Evolutionary conservation across 2,797 vertebrate species (phyloP).

Genomic region (Lepidocolaptes lacrymiger): DNA sequence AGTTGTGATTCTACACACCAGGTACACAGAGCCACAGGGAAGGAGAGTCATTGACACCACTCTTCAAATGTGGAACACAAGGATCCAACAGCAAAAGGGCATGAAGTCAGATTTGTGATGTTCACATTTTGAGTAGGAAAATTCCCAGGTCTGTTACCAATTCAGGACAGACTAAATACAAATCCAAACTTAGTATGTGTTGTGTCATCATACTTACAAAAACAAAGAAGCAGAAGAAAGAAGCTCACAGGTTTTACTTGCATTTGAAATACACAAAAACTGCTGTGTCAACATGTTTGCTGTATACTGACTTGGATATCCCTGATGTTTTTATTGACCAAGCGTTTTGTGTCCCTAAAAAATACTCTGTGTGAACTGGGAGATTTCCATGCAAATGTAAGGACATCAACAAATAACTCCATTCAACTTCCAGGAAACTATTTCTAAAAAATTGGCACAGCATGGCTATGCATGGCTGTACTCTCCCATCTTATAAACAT

Average conservation of each 20-base stretch:
- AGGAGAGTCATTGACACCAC: neutral
- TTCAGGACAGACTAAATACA: neutral
- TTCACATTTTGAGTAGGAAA: neutral
- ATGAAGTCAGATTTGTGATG: accelerated
- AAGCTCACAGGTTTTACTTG: neutral
- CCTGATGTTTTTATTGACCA: neutral
- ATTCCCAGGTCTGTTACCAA: neutral
- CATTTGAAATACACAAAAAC: neutral
- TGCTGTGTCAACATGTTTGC: neutral
- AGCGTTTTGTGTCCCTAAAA: neutral
- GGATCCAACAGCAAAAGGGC: neutral
- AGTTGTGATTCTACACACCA: neutral
- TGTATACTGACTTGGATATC: neutral
- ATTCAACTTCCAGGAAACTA: neutral
- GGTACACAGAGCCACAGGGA: neutral
- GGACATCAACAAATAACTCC: neutral
- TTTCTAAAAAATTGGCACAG: neutral
- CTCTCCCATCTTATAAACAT: neutral
- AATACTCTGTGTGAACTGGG: neutral
- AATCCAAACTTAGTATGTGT: neutral
- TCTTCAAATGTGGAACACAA: neutral
- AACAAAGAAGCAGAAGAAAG: neutral
- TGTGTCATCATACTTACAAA: neutral
- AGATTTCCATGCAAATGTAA: neutral
- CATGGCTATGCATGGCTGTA: neutral